Base-by-base conservation (phyloP, 2,888 invertebrate genomes). In the Dolomedes plantarius region DNA sequence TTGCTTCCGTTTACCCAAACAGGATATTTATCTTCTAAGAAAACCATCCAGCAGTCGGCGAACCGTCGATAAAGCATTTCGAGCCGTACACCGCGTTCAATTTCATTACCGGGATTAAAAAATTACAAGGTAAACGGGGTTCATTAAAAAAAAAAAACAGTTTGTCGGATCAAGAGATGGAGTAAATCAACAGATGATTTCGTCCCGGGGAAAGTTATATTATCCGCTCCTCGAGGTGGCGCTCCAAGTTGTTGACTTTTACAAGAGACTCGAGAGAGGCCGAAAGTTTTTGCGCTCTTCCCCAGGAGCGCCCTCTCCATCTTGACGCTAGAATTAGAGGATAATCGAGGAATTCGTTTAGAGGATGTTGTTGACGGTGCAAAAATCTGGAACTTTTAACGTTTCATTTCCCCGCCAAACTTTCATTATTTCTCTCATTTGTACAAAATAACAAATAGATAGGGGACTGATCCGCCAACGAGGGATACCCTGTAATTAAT, bases 161-260 rank as follows among this genome's bases (percentile, higher is more conserved):
- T 46, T 16, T 46, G n/a, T 16, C 46, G 9, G 11, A 16, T 46
- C 46, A 16, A 46, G 46, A 46, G 23, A n/a, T 23, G 56, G 56
- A 56, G 56, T 11, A 56, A 56, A 56, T 56, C 19, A 56, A 56
- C 19, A 56, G 56, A 5, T 56, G 23, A 56, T 56, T 56, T 56
- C 23, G 5, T 23, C 23, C 56, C 5, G 23, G 23, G 23, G 56
- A 56, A 56, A 23, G 19, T 56, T 56, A 23, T 56, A 56, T 56
- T 23, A 56, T 23, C 56, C 56, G 56, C 23, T 56, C 56, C 56
- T 56, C 56, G 23, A 56, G 56, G 56, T 19, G 56, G 56, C 56
- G 56, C 56, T 56, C 5, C 23, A 1, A 56, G 56, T 56, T 23
- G 56, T 46, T 56, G 56, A 56, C 56, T 56, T 56, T 56, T 23